phyloP scores from a whole-genome alignment of 2,888 invertebrate species.

The Dicyrtoma fusca region DNA sequence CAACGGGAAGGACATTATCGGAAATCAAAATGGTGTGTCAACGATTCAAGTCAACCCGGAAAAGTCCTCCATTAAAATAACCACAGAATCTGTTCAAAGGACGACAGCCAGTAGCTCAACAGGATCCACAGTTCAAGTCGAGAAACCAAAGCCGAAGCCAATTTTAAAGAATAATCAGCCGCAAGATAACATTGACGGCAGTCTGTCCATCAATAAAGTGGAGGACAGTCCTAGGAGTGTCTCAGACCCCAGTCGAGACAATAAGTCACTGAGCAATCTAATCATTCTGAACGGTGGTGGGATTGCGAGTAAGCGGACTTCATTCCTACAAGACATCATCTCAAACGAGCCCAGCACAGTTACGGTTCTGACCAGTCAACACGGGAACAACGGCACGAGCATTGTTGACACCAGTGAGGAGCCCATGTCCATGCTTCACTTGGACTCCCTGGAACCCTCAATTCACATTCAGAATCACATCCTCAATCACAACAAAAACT shows the following conservation, averaged over 20 bases:
- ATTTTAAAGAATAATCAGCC: conserved; percentile 46
- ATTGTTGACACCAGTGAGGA: conserved; percentile 1
- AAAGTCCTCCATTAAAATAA: conserved; percentile 36
- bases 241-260: conserved; percentile 14
- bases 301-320: conserved; percentile 51
- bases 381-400: background rate
- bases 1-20: conserved; percentile 19
- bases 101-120: conserved; percentile 7
- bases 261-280: conserved; percentile 40
- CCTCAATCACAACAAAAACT: background rate
- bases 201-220: conserved; percentile 1
- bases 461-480: conserved; percentile 4
- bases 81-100: conserved; percentile 6
- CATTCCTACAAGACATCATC: conserved; percentile 53
- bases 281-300: conserved; percentile 50
- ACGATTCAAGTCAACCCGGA: conserved; percentile 35
- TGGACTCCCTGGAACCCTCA: conserved; percentile 38
- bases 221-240: too few relatives aligned
- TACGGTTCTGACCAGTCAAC: conserved; percentile 21
- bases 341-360: conserved; percentile 36
- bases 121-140: conserved; percentile 9
- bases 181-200: conserved; percentile 1
- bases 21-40: conserved; percentile 19
- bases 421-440: conserved; percentile 18
- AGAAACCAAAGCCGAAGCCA: conserved; percentile 45